Conservation (phyloP, 2,797 vertebrate species). For the Phataginus tricuspis region DNA sequence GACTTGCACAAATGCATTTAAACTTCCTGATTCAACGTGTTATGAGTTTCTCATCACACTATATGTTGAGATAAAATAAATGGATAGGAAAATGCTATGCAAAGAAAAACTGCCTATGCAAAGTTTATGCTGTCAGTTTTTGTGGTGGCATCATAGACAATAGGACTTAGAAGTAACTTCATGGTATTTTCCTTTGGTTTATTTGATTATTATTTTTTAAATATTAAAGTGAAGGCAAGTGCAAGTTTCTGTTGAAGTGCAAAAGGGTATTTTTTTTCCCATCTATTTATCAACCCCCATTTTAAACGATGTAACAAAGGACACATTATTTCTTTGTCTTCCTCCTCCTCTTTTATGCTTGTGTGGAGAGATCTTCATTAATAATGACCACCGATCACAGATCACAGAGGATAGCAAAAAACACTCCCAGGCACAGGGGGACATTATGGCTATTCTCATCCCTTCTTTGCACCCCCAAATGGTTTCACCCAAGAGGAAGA, state of each 20-base stretch:
- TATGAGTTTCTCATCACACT: background rate
- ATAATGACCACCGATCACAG: background rate
- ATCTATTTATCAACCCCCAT: background rate
- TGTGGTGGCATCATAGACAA: background rate
- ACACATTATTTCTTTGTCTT: background rate
- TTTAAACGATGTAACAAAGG: background rate
- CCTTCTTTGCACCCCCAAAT: background rate
- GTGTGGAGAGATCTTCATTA: background rate
- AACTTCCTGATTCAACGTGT: background rate
- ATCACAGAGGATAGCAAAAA: background rate
- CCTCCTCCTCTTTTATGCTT: background rate
- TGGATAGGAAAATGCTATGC: background rate
- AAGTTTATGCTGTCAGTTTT: background rate
- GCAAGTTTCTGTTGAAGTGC: background rate
- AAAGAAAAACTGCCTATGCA: background rate
- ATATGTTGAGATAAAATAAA: background rate
- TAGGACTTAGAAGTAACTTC: background rate
- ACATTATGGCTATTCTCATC: background rate
- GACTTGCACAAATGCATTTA: background rate
- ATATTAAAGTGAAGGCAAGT: background rate
- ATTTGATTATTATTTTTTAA: background rate
- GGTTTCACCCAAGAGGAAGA: conserved; percentile 12
- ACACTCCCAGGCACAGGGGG: background rate
- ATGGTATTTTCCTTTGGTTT: background rate
- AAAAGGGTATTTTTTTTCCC: background rate